Evolutionary conservation across 2,797 vertebrate species (phyloP).

Genomic region (Staurois parvus): DNA sequence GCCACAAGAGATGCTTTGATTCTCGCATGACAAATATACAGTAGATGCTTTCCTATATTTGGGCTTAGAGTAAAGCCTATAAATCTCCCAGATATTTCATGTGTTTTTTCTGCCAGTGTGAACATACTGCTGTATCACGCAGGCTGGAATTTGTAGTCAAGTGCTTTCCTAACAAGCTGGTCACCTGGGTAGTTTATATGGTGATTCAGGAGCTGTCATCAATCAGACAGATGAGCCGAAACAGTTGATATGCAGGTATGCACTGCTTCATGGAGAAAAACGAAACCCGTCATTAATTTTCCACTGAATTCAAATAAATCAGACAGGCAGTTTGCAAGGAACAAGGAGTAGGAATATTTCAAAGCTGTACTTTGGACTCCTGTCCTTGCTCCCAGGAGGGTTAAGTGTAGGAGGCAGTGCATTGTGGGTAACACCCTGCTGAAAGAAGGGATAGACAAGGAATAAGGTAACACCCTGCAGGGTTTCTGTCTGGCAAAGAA

Average conservation of each 20-base stretch:
- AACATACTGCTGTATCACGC: too few species aligned
- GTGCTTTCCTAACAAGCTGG: background rate
- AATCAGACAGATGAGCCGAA: conserved; percentile 30
- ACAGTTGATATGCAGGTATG: background rate
- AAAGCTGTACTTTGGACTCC: background rate
- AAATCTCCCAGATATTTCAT: too few species aligned
- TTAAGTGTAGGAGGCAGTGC: conserved; percentile 31
- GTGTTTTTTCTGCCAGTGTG: too few species aligned
- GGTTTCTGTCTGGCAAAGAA: conserved; percentile 58
- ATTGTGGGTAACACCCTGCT: conserved; percentile 52
- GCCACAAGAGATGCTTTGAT: too few species aligned
- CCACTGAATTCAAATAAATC: conserved; percentile 30
- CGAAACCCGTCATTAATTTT: conserved; percentile 9
- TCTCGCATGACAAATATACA: too few species aligned
- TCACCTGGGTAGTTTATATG: conserved; percentile 6
- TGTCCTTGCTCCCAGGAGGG: conserved; percentile 20
- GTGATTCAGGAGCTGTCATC: conserved; percentile 10
- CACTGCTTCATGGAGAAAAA: background rate
- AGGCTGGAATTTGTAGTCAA: background rate
- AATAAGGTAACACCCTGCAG: conserved; percentile 60
- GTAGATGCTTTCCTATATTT: too few species aligned
- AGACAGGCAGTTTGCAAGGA: background rate
- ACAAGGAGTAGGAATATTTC: conserved; percentile 27
- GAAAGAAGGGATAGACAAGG: conserved; percentile 54
- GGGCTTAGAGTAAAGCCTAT: too few species aligned